These are phyloP conservation scores for cattle (Bos taurus) DNA, from an alignment of 2,113 vertebrate species.

Conservation along the genomic window DNA sequence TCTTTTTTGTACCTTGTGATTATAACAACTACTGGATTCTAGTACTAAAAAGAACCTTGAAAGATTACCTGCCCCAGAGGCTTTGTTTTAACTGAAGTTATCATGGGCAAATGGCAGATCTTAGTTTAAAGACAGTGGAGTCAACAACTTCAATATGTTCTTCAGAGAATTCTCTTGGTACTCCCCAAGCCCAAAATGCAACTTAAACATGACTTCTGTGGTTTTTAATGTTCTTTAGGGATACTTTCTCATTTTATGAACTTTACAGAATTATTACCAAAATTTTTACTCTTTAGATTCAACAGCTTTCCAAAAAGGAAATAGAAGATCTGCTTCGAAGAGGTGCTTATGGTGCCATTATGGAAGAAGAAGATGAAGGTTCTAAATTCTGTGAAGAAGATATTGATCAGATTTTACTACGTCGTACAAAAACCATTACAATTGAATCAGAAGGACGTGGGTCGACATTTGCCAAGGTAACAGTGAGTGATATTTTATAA, in stretches of 20 bases:
- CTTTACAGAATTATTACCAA: background rate
- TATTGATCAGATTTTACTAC: conserved; percentile 97
- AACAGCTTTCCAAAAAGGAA: conserved; percentile 98
- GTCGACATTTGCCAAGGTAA: conserved; percentile 98
- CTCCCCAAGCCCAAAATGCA: background rate
- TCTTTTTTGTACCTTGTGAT: background rate
- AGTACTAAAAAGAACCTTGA: background rate
- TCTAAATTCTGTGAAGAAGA: conserved; percentile 99
- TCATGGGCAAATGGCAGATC: background rate
- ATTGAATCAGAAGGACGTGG: conserved; percentile 98
- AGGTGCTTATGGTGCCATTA: conserved; percentile 97
- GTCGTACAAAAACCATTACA: conserved; percentile 97
- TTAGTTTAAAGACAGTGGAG: background rate
- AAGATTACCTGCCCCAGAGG: background rate
- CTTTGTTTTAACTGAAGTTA: background rate
- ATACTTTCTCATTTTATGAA: background rate
- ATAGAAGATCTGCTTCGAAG: conserved; percentile 96
- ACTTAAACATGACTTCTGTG: background rate
- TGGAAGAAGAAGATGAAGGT: conserved; percentile 99
- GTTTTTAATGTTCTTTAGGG: background rate
- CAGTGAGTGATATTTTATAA: background rate
- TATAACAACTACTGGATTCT: background rate
- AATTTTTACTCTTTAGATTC: conserved; percentile 78
- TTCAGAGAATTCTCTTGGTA: background rate
- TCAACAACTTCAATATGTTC: background rate